Conservation (phyloP, 2,797 vertebrate species). For the Liasis olivaceus region DNA sequence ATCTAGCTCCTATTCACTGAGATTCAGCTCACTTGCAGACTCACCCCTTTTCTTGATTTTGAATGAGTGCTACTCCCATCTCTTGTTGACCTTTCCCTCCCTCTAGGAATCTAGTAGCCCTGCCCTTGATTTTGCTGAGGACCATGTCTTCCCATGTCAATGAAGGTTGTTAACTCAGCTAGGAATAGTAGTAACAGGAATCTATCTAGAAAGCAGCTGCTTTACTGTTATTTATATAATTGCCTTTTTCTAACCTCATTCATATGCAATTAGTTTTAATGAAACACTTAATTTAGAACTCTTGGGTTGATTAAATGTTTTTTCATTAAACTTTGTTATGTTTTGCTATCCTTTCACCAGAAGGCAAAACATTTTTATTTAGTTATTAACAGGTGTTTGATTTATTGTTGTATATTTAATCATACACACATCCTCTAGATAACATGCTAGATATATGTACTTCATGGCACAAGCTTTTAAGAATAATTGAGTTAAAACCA, state of each 20-base stretch:
- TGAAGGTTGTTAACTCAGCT: background rate
- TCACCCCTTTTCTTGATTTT: too few relatives aligned
- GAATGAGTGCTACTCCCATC: background rate
- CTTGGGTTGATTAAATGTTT: background rate
- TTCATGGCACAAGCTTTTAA: background rate
- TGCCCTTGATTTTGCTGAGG: background rate
- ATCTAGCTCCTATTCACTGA: background rate
- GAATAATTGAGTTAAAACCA: too few relatives aligned
- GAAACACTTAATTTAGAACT: background rate
- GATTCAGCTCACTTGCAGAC: background rate
- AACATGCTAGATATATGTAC: background rate
- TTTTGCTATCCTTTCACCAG: background rate
- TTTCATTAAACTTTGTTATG: background rate
- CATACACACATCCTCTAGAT: background rate
- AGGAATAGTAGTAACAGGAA: background rate
- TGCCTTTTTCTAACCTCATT: background rate
- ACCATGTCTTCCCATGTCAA: background rate
- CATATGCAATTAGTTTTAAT: background rate
- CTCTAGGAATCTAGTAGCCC: background rate
- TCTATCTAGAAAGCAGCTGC: background rate
- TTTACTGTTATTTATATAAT: background rate
- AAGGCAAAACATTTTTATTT: background rate
- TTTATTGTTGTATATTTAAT: background rate
- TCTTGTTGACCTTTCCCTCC: background rate
- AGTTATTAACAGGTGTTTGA: background rate